These are phyloP conservation scores for Drosophila setosimentum DNA, from an alignment of 2,888 invertebrate genomes.

Conservation along the genomic window DNA sequence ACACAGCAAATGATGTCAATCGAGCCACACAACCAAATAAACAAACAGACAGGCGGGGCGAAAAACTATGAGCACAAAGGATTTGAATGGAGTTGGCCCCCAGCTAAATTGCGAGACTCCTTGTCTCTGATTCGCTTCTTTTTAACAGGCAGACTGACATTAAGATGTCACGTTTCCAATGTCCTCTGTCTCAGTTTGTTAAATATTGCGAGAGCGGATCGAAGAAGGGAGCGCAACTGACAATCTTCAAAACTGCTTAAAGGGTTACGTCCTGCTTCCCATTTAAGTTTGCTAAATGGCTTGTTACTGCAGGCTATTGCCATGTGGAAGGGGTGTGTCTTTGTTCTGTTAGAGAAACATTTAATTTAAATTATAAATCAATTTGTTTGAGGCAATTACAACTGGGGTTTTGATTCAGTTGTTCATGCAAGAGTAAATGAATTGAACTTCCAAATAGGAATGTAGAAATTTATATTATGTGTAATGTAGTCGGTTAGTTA, in stretches of 20 bases:
- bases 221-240: not conserved
- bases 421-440: not conserved
- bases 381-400: slow-evolving; percentile 44
- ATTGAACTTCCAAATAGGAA: not conserved
- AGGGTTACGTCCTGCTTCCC: slow-evolving; percentile 51
- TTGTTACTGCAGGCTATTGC: slow-evolving; percentile 11
- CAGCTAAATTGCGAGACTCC: slow-evolving; percentile 24
- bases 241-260: slow-evolving; percentile 47
- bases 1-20: slow-evolving; percentile 67
- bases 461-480: not conserved
- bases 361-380: slow-evolving; percentile 72
- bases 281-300: slow-evolving; percentile 43
- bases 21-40: slow-evolving; percentile 34
- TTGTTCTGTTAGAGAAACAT: slow-evolving; percentile 43
- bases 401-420: slow-evolving; percentile 20
- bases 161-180: slow-evolving; percentile 57
- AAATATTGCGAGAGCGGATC: slow-evolving; percentile 24
- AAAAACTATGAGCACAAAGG: slow-evolving; percentile 42
- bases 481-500: not conserved
- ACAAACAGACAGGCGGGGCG: slow-evolving; percentile 7
- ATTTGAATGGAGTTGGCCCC: slow-evolving; percentile 18
- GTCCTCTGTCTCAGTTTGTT: slow-evolving; percentile 45
- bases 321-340: not conserved
- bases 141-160: slow-evolving; percentile 36
- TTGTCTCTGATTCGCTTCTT: slow-evolving; percentile 12